Percentiles rank a stretch among this genome's conserved stretches.
Conservation (phyloP, 2,888 invertebrate genomes). For the Gisinianus flammeolus region DNA sequence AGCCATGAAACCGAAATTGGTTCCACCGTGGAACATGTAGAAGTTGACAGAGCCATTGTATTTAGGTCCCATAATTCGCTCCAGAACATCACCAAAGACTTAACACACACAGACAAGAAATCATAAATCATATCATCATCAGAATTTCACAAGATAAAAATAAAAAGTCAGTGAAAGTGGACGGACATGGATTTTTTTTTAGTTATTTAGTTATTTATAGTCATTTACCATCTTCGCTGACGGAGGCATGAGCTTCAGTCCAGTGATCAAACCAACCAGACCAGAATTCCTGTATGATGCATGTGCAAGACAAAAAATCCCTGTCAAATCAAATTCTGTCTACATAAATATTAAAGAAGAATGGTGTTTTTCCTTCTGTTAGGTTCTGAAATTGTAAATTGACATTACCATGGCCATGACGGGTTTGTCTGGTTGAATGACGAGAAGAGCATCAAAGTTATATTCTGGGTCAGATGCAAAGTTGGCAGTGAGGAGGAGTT, state of each 20-base stretch:
- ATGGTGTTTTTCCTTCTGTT: background rate
- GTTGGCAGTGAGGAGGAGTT: constrained; percentile 66
- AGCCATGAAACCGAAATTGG: constrained; percentile 66
- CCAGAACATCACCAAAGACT: constrained; percentile 9
- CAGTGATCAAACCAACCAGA: constrained; percentile 66
- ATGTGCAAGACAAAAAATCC: background rate
- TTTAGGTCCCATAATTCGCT: constrained; percentile 57
- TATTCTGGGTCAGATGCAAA: constrained; percentile 63
- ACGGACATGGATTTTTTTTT: background rate
- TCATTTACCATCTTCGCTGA: background rate
- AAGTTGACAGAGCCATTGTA: constrained; percentile 74
- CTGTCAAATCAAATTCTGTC: background rate
- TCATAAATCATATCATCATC: background rate
- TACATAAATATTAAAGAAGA: background rate
- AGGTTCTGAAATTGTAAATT: background rate
- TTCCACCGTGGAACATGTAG: constrained; percentile 84
- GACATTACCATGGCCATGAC: constrained; percentile 67
- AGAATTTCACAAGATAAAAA: background rate
- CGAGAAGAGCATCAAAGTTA: constrained; percentile 63
- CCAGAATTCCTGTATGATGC: constrained; percentile 62
- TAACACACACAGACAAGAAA: background rate
- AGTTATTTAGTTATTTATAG: background rate
- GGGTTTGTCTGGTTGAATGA: constrained; percentile 65
- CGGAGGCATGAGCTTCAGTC: constrained; percentile 60
- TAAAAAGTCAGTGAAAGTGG: background rate